These are phyloP conservation scores for Drosophila ohnishii DNA, from an alignment of 1,140 invertebrate genomes.

Conservation along the genomic window DNA sequence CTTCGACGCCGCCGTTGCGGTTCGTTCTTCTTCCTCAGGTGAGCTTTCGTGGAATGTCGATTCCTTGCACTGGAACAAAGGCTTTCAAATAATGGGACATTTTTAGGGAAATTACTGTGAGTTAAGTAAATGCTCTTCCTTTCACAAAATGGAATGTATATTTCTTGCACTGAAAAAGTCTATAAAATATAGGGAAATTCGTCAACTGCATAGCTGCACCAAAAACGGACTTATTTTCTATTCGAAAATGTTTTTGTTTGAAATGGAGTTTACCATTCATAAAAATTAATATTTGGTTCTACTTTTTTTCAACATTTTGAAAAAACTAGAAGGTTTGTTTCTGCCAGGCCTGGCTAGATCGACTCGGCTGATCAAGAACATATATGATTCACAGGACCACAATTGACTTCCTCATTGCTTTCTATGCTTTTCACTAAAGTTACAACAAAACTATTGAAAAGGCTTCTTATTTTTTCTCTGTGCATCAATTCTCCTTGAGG, in stretches of 20 bases:
- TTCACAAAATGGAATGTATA: not conserved
- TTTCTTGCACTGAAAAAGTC: not conserved
- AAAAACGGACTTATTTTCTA: too few species aligned
- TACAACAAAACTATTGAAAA: not conserved
- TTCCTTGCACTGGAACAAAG: conserved; percentile 1
- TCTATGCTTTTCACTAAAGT: not conserved
- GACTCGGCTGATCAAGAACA: not conserved
- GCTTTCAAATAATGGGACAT: not conserved
- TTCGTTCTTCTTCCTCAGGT: conserved; percentile 51
- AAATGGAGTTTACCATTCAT: too few species aligned
- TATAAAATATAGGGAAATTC: too few species aligned
- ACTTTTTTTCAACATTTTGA: too few species aligned
- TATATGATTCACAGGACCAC: not conserved
- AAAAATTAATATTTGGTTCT: too few species aligned
- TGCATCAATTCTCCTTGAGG: conserved; percentile 7
- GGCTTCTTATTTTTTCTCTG: not conserved
- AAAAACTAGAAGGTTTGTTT: too few species aligned
- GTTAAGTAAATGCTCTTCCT: not conserved
- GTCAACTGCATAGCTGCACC: too few species aligned
- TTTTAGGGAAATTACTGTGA: too few species aligned
- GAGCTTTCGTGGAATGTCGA: conserved; percentile 50
- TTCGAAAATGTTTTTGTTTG: too few species aligned
- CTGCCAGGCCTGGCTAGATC: not conserved
- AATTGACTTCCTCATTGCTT: not conserved
- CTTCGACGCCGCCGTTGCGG: conserved; percentile 23